Evolutionary conservation across 2,797 vertebrate genomes (phyloP).

Genomic region (Xenopus petersii): DNA sequence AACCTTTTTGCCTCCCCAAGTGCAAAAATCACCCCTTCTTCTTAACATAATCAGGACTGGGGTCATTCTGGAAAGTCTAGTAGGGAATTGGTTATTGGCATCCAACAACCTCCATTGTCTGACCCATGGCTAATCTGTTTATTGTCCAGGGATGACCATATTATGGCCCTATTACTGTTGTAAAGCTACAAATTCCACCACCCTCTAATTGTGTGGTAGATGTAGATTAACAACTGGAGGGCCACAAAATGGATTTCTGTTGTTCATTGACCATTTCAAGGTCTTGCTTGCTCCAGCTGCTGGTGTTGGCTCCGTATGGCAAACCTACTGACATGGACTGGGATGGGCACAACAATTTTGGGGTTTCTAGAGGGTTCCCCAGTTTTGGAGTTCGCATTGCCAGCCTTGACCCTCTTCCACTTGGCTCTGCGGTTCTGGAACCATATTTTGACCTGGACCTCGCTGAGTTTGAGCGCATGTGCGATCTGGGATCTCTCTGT

Average conservation of each 20-base stretch:
- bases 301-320: slow-evolving; percentile 96
- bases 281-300: slow-evolving; percentile 92
- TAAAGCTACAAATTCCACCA: no score
- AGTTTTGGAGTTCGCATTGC: slow-evolving; percentile 94
- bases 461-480: slow-evolving; percentile 94
- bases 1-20: no score
- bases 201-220: slow-evolving; percentile 1
- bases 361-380: slow-evolving; percentile 95
- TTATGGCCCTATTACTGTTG: no score
- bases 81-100: background rate
- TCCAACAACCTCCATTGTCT: background rate
- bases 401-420: slow-evolving; percentile 96
- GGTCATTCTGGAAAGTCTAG: slow-evolving; percentile 14
- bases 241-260: background rate
- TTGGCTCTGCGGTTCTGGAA: slow-evolving; percentile 97
- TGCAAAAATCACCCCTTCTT: slow-evolving; percentile 11
- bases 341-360: slow-evolving; percentile 96
- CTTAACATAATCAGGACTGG: slow-evolving; percentile 13
- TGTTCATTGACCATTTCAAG: slow-evolving; percentile 60
- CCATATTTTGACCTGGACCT: slow-evolving; percentile 99
- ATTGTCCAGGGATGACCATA: background rate
- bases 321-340: slow-evolving; percentile 95
- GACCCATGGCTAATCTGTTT: background rate
- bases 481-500: slow-evolving; percentile 98
- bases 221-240: slow-evolving; percentile 1